Base-by-base conservation (phyloP, 2,888 invertebrate species). In the Dynastes tityus region DNA sequence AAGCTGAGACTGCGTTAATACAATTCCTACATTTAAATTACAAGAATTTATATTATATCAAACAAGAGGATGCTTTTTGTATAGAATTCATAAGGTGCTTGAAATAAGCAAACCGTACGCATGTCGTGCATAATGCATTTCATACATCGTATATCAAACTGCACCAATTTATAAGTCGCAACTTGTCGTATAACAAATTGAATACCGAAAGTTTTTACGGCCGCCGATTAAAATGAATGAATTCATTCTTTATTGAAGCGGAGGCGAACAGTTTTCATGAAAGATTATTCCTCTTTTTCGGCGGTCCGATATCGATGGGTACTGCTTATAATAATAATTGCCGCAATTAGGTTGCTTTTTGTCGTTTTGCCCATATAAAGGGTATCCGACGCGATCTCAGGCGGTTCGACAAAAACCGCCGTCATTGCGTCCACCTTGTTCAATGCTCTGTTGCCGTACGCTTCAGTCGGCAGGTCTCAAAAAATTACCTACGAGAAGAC, bases 121-220 rank as follows among this genome's bases (percentile, higher is more conserved):
- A 55, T 8, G 55, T 55, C 16, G 5, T 55, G 2, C 55, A 16
- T 55, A 55, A 55, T 55, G 55, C 55, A 22, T 55, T 61, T 68
- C 11, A 49, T 45, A 49, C 27, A 8, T 9, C 51, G 22, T 45
- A 49, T 16, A 40, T 13, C 6, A 68, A 68, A 45, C 6, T 49
- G 68, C 27, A 51, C 13, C 55, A 16, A 61, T 73, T 61, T 73
- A 58, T 58, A 45, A 16, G 45, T 40, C 6, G 16, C 61, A 73
- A 61, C 61, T 58, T 73, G 73, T 73, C 73, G 61, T 37, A 73
- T 61, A 73, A 73, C 73, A 73, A 73, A 73, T 73, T 73, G 61
- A 45, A 73, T 73, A 73, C 61, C 58, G 22, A 45, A 61, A 9
- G 37, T 73, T 73, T 73, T 73, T 73, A 40, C 37, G 11, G 16